Evolutionary conservation across 1,140 invertebrate species (phyloP), one percentile per base, ranked within the genome.

Genomic region (Penaeus chinensis): DNA sequence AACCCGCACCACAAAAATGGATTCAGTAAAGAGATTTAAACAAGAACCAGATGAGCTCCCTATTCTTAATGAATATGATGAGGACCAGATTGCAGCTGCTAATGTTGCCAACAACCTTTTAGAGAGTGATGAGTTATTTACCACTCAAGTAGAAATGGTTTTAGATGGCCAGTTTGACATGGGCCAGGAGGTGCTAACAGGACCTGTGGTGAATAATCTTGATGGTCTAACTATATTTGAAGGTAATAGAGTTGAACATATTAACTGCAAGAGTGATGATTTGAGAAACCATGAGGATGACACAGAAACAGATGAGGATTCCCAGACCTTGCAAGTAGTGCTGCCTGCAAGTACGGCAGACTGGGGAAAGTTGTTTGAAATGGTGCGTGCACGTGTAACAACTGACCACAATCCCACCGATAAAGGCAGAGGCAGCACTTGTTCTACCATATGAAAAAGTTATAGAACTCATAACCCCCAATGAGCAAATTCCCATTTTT

Each of bases 81-180:
- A 61, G 27, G 84, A 85, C n/a, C 77, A 80, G 24, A 71, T 84
- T 22, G 65, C 85, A 37, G 27, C 60, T 22, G 85, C 82, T 27
- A 42, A 87, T 63, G 79, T 76, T 32, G 85, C 66, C 61, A 81
- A 87, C 42, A 87, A 82, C 20, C 71, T 87, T 22, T 63, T 87
- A 24, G 80, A 47, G n/a, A 65, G 54, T 65, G 85, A 87, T 77
- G 85, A 87, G 37, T 66, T 87, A 18, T 87, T 87, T 77, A 27
- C 79, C 32, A 82, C 85, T 37, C 79, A 82, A 24, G 85, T 87
- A 42, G 85, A 87, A 69, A 87, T 87, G 85, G 85, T 87, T 71
- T 42, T 87, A 27, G 85, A 87, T 77, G 85, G 85, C 19, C 85
- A 87, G 85, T 87, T 87, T 77, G 85, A 87, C 66, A 87, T 87